Evolutionary conservation across 2,113 vertebrate species (phyloP).

Genomic region (Chascanopsetta lugubris): DNA sequence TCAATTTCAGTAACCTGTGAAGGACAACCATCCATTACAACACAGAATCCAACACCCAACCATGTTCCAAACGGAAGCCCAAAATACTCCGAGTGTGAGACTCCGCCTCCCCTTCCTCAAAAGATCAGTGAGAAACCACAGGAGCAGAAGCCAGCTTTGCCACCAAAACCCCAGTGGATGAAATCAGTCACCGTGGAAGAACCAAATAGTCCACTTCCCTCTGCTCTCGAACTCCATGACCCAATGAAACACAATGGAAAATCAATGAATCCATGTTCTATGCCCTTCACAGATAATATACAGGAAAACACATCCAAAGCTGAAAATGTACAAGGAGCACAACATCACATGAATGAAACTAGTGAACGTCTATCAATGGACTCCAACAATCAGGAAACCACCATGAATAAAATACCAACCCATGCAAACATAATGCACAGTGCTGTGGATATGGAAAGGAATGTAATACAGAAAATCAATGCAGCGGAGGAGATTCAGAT

Average conservation of each 20-base stretch:
- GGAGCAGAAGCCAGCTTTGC: conserved; percentile 73
- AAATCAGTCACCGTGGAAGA: conserved; percentile 38
- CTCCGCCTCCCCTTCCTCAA: conserved; percentile 54
- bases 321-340: conserved; percentile 17
- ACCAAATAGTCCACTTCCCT: conserved; percentile 59
- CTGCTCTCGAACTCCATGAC: conserved; percentile 71
- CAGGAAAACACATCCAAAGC: conserved; percentile 23
- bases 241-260: conserved; percentile 46
- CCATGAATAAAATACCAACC: conserved; percentile 22
- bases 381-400: conserved; percentile 29
- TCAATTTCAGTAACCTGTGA: conserved; percentile 92
- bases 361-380: conserved; percentile 14
- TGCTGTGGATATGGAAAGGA: conserved; percentile 64
- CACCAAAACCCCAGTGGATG: conserved; percentile 76
- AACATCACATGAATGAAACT: conserved; percentile 17
- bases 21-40: conserved; percentile 69
- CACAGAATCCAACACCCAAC: conserved; percentile 65
- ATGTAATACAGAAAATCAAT: conserved; percentile 68
- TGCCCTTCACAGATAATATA: conserved; percentile 35
- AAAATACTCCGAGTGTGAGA: conserved; percentile 48
- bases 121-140: conserved; percentile 63
- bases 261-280: conserved; percentile 35
- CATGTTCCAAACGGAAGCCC: conserved; percentile 63
- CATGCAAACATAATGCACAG: conserved; percentile 19
- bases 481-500: conserved; percentile 68